Evolutionary conservation across 2,888 invertebrate species (phyloP).

Genomic region (Coremacera marginata): DNA sequence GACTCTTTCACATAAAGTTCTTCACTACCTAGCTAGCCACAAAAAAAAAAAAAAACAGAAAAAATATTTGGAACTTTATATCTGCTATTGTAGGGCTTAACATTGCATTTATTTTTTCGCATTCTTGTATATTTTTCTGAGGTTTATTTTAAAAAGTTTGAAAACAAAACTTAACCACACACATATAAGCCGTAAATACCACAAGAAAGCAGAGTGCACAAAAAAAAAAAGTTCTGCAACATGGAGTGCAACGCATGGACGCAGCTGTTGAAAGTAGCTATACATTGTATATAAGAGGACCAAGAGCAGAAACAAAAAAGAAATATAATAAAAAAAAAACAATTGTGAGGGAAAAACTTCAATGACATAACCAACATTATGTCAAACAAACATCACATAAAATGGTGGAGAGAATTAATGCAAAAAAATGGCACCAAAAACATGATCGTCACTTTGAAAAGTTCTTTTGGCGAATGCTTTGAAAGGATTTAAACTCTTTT

Average conservation of each 20-base stretch:
- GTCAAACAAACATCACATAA: conserved; percentile 1
- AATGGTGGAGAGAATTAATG: not conserved
- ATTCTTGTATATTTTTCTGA: conserved; percentile 16
- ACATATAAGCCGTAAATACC: conserved; percentile 28
- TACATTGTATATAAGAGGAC: not conserved
- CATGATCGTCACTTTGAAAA: not conserved
- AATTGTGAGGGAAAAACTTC: conserved; percentile 10
- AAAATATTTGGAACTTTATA: conserved; percentile 1
- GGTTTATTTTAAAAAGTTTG: conserved; percentile 28
- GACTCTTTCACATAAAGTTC: conserved; percentile 9
- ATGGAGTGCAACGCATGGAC: conserved; percentile 9
- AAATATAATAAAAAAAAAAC: not conserved
- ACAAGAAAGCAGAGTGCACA: not conserved
- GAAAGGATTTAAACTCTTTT: too few relatives aligned
- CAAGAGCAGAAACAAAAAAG: not conserved
- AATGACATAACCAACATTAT: conserved; percentile 20
- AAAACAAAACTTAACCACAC: conserved; percentile 32
- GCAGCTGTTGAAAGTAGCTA: conserved; percentile 1
- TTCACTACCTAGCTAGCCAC: not conserved
- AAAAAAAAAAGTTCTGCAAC: conserved; percentile 1
- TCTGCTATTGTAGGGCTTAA: not conserved
- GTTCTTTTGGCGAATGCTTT: not conserved
- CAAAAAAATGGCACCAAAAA: not conserved
- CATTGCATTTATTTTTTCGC: not conserved
- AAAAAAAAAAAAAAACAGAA: too few relatives aligned